Base-by-base conservation (phyloP, 2,888 invertebrate species). In the Monopis laevigella region DNA sequence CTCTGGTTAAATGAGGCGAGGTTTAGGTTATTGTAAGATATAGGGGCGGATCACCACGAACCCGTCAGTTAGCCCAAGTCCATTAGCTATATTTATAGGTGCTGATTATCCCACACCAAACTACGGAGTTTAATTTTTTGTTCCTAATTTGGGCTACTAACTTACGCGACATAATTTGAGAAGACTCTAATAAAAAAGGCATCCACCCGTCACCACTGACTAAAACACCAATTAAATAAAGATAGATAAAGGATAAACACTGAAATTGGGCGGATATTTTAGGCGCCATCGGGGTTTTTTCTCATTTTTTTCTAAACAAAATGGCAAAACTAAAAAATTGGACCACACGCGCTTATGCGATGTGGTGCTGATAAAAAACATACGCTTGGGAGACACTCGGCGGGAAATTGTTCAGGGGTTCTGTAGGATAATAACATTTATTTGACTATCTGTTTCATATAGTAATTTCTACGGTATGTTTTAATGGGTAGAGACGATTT, bases 221-320 rank as follows among this genome's bases (percentile, higher is more conserved):
- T 60, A 61, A 69, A 69, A 68, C 64, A 67, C 59, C 64, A 72
- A 74, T 73, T 72, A 72, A 63, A 57, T 53, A 48, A n/a, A 36
- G 40, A 29, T 36, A 36, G 36, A 40, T 42, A 65, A 65, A 57
- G 56, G 53, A 51, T 59, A 59, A 62, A 60, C 56, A 59, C 46
- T 49, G 49, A 42, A 34, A 45, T 46, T 43, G 45, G 48, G 45
- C 46, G 50, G 51, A 47, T 54, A 53, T 52, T 12, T 24, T 57
- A 53, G 63, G 64, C 65, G 65, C 63, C 64, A 42, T 55, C 59
- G 58, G 58, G 43, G 46, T 43, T 53, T 52, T 51, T 24, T 24
- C 10, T 24, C 6, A 24, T 7, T 24, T 16, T 18, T 21, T 27
- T 4, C 8, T 8, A 12, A 5, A 14, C 8, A 19, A 26, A 28